phyloP scores from a whole-genome alignment of 2,888 invertebrate species.

The Girardia tigrina region DNA sequence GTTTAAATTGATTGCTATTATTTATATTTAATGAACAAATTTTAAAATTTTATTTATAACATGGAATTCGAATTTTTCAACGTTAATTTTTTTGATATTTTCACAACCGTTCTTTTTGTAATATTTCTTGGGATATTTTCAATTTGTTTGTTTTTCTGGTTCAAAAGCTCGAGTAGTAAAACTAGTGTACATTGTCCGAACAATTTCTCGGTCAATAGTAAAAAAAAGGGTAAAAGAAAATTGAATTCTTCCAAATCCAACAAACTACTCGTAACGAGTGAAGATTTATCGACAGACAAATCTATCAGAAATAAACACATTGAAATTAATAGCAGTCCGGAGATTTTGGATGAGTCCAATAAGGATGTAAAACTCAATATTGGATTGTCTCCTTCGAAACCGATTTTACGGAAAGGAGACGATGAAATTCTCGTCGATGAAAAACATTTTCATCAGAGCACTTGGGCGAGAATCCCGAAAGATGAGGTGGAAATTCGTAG shows the following conservation, averaged over 20 bases:
- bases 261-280: not conserved
- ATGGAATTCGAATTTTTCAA: constrained; percentile 3
- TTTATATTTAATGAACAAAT: not conserved
- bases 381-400: not conserved
- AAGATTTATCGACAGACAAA: not conserved
- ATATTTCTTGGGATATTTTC: not conserved
- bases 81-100: not conserved
- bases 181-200: not conserved
- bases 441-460: not conserved
- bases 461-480: not conserved
- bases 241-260: not conserved
- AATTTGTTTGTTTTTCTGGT: constrained; percentile 11
- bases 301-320: not conserved
- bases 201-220: not conserved
- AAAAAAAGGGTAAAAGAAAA: constrained; percentile 6
- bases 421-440: not conserved
- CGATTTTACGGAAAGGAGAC: not conserved
- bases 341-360: not conserved
- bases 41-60: not conserved
- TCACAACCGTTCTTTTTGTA: not conserved
- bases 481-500: constrained; percentile 13
- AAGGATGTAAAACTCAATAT: not conserved
- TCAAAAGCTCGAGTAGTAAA: not conserved
- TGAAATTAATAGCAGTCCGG: not conserved
- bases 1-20: too few species aligned